These are phyloP conservation scores for Cepaea nemoralis DNA, from an alignment of 1,140 invertebrate genomes.

Conservation along the genomic window DNA sequence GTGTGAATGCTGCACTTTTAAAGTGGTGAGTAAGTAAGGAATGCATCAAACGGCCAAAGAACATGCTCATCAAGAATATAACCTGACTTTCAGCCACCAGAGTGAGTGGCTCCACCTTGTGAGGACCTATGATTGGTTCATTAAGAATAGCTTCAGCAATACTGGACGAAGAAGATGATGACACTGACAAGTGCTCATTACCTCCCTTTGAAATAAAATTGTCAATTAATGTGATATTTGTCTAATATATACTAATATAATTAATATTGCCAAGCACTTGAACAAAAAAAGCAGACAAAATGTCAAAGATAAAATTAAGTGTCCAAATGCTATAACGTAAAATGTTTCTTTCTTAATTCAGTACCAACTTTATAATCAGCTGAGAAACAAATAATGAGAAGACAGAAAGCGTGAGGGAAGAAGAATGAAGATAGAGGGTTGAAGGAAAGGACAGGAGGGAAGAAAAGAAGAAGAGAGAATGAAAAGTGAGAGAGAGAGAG, in stretches of 20 bases:
- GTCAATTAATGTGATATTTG: no score
- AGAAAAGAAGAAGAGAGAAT: no score
- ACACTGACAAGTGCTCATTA: neutral
- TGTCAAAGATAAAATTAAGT: neutral
- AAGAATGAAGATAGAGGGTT: no score
- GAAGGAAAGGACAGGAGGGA: no score
- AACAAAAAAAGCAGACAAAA: neutral
- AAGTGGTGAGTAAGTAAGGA: neutral
- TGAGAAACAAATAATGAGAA: no score
- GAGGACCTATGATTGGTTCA: neutral
- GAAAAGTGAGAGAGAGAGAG: no score
- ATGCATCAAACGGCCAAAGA: neutral
- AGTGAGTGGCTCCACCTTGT: neutral
- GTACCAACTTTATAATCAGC: no score
- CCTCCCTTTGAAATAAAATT: neutral
- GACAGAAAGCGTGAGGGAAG: no score
- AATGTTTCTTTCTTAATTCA: no score
- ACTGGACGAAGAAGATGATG: constrained; percentile 4
- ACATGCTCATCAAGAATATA: constrained; percentile 5
- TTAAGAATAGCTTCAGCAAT: constrained; percentile 14
- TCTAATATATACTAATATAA: no score
- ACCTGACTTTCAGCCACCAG: neutral
- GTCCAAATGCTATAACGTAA: no score
- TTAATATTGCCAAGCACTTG: no score
- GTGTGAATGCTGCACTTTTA: neutral